Base-by-base conservation (phyloP, 2,797 vertebrate genomes). In the Phaenicophaeus curvirostris region DNA sequence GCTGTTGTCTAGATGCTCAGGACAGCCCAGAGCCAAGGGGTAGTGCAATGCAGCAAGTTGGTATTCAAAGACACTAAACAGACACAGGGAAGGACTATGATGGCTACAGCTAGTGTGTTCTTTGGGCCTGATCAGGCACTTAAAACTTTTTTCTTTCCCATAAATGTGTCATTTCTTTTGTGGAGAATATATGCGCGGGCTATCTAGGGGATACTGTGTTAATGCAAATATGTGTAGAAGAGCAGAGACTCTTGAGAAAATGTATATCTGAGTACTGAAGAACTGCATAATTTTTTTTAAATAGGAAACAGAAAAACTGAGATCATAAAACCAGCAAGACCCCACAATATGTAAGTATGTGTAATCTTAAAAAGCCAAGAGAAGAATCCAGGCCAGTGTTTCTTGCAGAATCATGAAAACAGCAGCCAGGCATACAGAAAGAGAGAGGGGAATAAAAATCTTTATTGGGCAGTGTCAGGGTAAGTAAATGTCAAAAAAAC, bases 61-160 rank as follows among this genome's bases (percentile, higher is more conserved):
- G 10, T 61, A 30, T 31, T 82, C 13, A 6, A 65, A 74, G 71
- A 25, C 16, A 24, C 3, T 46, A 21, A 61, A 37, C 9, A 58
- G 58, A 51, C 14, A 31, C 1, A 42, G 23, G 50, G 11, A 2
- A 0, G 0, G n/a, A 63, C 33, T 74, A 54, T 1, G 2, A 51
- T 7, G n/a, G 16, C 30, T 66, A 16, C 14, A 53, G 23, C 8
- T 46, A 69, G 18, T 25, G 15, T 72, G 27, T 9, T 75, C 21
- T 54, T 83, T 48, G 30, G n/a, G 13, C 6, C 9, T 8, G 3
- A 50, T 51, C 6, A 68, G 46, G 28, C 7, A 6, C n/a, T 83
- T 57, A 5, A 73, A 76, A 54, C 2, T 24, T 28, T 25, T 61
- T 77, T 72, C 41, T 57, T 85, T 88, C 28, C 42, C 13, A 55